Conservation (phyloP, 2,888 invertebrate genomes). For the Maniola hyperantus region DNA sequence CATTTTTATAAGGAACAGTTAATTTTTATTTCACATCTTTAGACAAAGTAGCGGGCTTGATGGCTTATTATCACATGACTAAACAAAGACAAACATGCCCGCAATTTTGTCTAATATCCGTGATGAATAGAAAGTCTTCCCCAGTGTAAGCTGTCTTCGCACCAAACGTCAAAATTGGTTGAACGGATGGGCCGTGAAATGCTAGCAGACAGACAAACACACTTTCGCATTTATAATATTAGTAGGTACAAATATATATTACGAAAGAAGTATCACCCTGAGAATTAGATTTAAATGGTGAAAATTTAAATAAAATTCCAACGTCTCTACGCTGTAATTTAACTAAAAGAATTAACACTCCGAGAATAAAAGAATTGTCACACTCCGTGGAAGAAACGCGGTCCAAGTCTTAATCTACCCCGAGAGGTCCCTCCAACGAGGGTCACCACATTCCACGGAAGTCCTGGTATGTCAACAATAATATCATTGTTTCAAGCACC, state of each 20-base stretch:
- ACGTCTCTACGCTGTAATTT: background rate
- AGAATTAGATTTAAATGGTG: background rate
- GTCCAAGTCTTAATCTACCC: constrained; percentile 72
- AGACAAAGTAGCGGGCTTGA: no score
- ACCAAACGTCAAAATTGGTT: no score
- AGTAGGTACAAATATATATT: background rate
- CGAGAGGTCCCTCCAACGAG: constrained; percentile 49
- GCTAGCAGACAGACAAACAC: no score
- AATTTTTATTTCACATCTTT: no score
- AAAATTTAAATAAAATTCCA: constrained; percentile 6
- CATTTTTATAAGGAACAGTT: no score
- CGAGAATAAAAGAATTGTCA: constrained; percentile 52
- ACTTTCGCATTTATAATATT: no score
- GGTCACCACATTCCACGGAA: constrained; percentile 18
- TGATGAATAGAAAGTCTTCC: no score
- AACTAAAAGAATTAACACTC: constrained; percentile 27
- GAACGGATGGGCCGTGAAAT: no score
- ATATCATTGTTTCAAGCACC: background rate
- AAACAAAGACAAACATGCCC: no score
- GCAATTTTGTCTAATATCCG: no score
- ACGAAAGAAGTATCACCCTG: background rate
- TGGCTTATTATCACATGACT: no score
- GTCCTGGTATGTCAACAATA: background rate
- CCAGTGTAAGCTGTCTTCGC: no score
- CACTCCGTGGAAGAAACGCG: constrained; percentile 44